These are phyloP conservation scores for Lepisosteus osseus DNA, from an alignment of 2,113 vertebrate species.

Conservation along the genomic window DNA sequence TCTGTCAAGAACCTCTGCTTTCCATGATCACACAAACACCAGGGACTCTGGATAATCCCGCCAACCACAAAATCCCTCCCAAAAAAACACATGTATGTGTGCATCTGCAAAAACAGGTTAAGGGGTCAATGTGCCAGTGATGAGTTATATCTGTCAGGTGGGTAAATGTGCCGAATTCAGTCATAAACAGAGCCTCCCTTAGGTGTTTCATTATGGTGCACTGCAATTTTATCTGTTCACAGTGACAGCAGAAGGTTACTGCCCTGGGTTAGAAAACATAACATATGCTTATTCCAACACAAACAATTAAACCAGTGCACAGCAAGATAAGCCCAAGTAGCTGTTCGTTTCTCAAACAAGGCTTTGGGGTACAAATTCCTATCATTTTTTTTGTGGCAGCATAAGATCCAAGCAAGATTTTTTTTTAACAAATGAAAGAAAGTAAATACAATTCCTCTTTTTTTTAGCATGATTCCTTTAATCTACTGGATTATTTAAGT, in stretches of 20 bases:
- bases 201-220: conserved; percentile 9
- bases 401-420: not conserved
- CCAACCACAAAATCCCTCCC: not conserved
- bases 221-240: conserved; percentile 8
- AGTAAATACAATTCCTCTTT: not conserved
- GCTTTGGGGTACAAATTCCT: conserved; percentile 7
- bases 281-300: conserved; percentile 6
- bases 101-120: not conserved
- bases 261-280: conserved; percentile 7
- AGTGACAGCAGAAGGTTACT: not conserved
- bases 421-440: not conserved
- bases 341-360: not conserved
- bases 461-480: too few relatives aligned
- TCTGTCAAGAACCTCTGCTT: not conserved
- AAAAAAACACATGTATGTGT: not conserved
- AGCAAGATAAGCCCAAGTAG: conserved; percentile 1
- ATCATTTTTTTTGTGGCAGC: not conserved
- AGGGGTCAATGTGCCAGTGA: conserved; percentile 10
- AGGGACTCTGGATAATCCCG: not conserved
- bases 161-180: not conserved
- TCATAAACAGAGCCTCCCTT: not conserved
- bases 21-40: not conserved
- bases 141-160: conserved; percentile 8
- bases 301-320: conserved; percentile 5
- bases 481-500: not conserved